These are phyloP conservation scores for Lochmaea crataegi DNA, from an alignment of 2,888 invertebrate genomes.

Conservation along the genomic window DNA sequence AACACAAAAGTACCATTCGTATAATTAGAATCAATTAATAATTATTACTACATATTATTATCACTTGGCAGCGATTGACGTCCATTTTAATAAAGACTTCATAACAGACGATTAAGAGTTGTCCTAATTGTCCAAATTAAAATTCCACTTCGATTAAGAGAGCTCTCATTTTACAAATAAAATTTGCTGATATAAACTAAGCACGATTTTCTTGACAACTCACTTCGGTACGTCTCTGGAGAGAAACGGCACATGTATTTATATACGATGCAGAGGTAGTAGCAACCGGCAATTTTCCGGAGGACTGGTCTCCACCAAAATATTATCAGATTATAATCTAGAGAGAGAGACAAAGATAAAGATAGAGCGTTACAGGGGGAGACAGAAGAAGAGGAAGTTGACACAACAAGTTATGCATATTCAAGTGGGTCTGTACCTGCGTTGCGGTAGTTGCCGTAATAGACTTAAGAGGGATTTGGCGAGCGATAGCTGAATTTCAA, in stretches of 20 bases:
- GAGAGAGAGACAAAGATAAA: neutral
- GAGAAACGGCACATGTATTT: neutral
- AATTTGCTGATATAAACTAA: neutral
- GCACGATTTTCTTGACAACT: neutral
- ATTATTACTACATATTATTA: no score
- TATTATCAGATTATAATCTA: constrained; percentile 34
- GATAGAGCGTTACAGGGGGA: neutral
- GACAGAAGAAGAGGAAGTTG: constrained; percentile 29
- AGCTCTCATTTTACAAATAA: neutral
- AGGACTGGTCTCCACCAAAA: constrained; percentile 29
- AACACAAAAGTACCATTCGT: no score
- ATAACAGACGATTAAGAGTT: neutral
- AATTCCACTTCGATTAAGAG: neutral
- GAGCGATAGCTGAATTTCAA: constrained; percentile 33
- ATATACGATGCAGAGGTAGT: neutral
- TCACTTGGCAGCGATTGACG: neutral
- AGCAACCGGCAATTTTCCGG: constrained; percentile 36
- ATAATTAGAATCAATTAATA: no score
- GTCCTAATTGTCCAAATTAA: neutral
- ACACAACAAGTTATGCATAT: constrained; percentile 40
- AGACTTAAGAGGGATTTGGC: constrained; percentile 34
- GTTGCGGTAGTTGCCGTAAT: constrained; percentile 28
- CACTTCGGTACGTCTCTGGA: neutral
- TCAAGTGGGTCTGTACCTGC: constrained; percentile 19
- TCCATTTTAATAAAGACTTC: neutral